Evolutionary conservation across 2,888 invertebrate genomes (phyloP), one percentile per base, ranked within the genome.

Genomic region (Tanytarsus gracilentus): DNA sequence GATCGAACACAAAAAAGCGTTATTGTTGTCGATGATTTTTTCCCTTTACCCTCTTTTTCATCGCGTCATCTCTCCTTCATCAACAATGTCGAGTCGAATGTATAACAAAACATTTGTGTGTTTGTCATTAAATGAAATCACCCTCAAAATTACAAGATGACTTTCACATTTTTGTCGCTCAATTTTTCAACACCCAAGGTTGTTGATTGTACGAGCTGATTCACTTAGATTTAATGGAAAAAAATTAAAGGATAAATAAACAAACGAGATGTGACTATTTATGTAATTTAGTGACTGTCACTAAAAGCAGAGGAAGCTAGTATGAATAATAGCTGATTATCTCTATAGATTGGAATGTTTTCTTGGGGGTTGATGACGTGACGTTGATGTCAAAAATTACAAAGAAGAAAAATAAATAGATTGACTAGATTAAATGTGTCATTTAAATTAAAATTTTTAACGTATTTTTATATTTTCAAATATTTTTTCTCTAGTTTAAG

Each of bases 141-240:
- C 49, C 49, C 49, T 27, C 25, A n/a, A 49, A 25, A 53, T 53
- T 53, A 36, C 18, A 11, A 5, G 40, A 55, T 55, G 55, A 55
- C 55, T 55, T 39, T 55, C 55, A 55, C 39, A 39, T 39, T 55
- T 55, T 44, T 44, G 44, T 44, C 44, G 44, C 36, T 16, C 44
- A 23, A 23, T 44, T 44, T 44, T 44, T 44, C 16, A 14, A 16
- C 16, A 6, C 33, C 14, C n/a, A 4, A 11, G 9, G 23, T 44
- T 44, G 44, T 44, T 23, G 44, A 5, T 36, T 44, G 21, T 23
- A 23, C 9, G 9, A 11, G 21, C 44, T 44, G 44, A 44, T 44
- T 33, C 33, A 33, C n/a, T n/a, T n/a, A n/a, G n/a, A 36, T 14
- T 36, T 36, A 16, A 36, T 14, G 16, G 40, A 44, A 21, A 44